These are phyloP conservation scores for Sminthopsis crassicaudata DNA, from an alignment of 2,113 vertebrate genomes.

Conservation along the genomic window DNA sequence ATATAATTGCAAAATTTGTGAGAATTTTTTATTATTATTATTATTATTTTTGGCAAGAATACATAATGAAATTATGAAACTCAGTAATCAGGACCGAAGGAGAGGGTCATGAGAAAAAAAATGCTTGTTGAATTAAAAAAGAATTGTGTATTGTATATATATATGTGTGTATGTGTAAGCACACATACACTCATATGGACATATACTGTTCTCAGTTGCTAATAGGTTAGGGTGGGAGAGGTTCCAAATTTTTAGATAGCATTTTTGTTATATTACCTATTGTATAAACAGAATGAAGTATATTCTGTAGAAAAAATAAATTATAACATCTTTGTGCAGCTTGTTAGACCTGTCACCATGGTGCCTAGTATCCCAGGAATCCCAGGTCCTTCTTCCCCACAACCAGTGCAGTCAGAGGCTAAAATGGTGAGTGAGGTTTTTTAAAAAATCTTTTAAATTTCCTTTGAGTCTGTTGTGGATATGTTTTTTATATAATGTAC, in stretches of 20 bases:
- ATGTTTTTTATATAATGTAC: conserved; percentile 13
- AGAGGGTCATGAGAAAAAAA: not conserved
- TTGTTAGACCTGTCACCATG: conserved; percentile 99
- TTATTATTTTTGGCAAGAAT: conserved; percentile 20
- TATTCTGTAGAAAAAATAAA: conserved; percentile 49
- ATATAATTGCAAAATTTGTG: conserved; percentile 21
- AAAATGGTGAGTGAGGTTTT: conserved; percentile 93
- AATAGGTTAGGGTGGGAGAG: not conserved
- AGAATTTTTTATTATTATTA: conserved; percentile 47
- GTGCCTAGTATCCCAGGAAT: conserved; percentile 99
- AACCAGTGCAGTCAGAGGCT: conserved; percentile 96
- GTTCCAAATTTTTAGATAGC: conserved; percentile 49
- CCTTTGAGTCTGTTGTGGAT: conserved; percentile 38
- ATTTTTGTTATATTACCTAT: conserved; percentile 70
- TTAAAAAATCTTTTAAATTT: conserved; percentile 4
- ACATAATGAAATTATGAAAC: not conserved
- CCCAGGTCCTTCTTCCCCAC: conserved; percentile 97
- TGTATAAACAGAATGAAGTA: conserved; percentile 65
- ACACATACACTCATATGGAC: not conserved
- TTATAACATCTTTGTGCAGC: conserved; percentile 87
- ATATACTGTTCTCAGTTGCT: conserved; percentile 40
- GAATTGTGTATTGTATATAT: not conserved
- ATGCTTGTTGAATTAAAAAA: not conserved
- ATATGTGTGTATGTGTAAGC: not conserved
- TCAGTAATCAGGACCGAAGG: not conserved